Evolutionary conservation across 1,140 invertebrate genomes (phyloP).

Genomic region (Trichonephila clavipes): DNA sequence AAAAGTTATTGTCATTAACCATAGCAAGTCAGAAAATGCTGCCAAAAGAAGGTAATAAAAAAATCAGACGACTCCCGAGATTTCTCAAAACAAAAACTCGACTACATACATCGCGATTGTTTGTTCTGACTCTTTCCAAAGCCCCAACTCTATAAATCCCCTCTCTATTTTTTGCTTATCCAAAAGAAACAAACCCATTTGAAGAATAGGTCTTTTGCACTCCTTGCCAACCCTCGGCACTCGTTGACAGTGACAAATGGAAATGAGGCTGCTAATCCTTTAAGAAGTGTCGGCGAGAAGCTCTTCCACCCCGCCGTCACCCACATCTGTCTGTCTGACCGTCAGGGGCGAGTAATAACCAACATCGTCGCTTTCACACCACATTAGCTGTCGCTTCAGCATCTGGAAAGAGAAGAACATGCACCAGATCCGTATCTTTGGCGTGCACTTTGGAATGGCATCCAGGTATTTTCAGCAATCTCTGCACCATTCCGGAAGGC

Average conservation of each 20-base stretch:
- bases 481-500: background rate
- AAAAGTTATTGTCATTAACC: no score
- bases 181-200: background rate
- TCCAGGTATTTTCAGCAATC: slow-evolving; percentile 54
- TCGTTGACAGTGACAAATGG: slow-evolving; percentile 53
- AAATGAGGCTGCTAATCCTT: slow-evolving; percentile 33
- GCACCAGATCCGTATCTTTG: background rate
- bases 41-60: no score
- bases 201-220: background rate
- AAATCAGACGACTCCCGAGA: no score
- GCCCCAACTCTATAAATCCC: background rate
- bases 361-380: slow-evolving; percentile 57
- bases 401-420: background rate
- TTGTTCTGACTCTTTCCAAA: background rate
- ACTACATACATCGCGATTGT: background rate
- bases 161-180: background rate
- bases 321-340: background rate
- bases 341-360: slow-evolving; percentile 23
- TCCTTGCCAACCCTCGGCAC: background rate
- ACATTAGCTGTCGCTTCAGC: slow-evolving; percentile 38
- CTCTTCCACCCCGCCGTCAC: background rate
- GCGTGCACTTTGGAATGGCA: background rate
- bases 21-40: no score
- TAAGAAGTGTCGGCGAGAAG: slow-evolving; percentile 30
- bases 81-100: background rate